Percentiles rank a stretch among this genome's conserved stretches.
These are phyloP conservation scores for Archaeoteleia sp. DNA, from an alignment of 2,888 invertebrate species.

Conservation along the genomic window DNA sequence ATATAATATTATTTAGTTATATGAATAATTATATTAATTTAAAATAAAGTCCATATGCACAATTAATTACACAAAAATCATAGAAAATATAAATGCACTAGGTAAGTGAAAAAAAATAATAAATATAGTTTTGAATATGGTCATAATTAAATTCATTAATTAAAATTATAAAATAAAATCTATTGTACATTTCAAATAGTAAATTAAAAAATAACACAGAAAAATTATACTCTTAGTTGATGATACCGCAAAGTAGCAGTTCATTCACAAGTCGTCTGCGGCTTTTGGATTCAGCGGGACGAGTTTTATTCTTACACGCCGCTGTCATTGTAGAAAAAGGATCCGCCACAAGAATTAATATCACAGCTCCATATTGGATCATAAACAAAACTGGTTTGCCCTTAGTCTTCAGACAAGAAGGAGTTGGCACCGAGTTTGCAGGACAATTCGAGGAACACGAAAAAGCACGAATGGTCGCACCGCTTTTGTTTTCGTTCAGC, in stretches of 20 bases:
- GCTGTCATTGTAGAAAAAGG: conserved; percentile 79
- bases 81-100: no score
- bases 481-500: conserved; percentile 94
- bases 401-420: conserved; percentile 95
- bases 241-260: conserved; percentile 69
- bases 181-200: no score
- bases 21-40: no score
- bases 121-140: no score
- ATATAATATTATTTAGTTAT: no score
- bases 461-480: conserved; percentile 92
- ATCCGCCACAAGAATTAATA: conserved; percentile 80
- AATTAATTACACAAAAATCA: no score
- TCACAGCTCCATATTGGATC: conserved; percentile 94
- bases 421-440: conserved; percentile 83
- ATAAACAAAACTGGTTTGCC: conserved; percentile 97
- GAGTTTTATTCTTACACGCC: conserved; percentile 86
- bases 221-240: conserved; percentile 59
- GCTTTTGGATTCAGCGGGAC: conserved; percentile 83
- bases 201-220: no score
- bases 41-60: no score
- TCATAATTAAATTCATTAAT: no score
- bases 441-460: conserved; percentile 98
- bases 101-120: no score
- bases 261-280: conserved; percentile 83
- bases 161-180: no score